These are phyloP conservation scores for Microctonus brassicae DNA, from an alignment of 2,888 invertebrate genomes.

Conservation along the genomic window DNA sequence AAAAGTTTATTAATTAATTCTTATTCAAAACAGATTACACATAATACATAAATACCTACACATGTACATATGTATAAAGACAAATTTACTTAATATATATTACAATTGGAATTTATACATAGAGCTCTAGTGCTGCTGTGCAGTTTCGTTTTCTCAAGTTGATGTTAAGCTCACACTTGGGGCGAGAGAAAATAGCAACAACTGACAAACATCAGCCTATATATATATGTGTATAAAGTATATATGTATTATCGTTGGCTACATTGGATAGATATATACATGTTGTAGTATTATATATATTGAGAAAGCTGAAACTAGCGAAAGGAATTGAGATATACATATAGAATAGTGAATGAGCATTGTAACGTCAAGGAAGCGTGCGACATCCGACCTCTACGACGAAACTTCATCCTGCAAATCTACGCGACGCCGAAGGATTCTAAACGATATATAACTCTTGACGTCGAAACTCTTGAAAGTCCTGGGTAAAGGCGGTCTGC, in stretches of 20 bases:
- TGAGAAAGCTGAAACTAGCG: too few relatives aligned
- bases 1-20: neutral
- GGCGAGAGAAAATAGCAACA: conserved; percentile 10
- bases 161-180: neutral
- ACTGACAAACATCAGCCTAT: neutral
- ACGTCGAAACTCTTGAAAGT: conserved; percentile 37
- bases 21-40: neutral
- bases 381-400: conserved; percentile 32
- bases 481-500: conserved; percentile 34
- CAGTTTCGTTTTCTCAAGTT: conserved; percentile 15
- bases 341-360: neutral
- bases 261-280: neutral
- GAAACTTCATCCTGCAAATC: conserved; percentile 28
- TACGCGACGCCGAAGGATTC: neutral
- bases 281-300: too few relatives aligned
- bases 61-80: neutral
- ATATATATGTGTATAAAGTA: neutral
- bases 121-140: neutral
- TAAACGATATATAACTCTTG: conserved; percentile 25
- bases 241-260: neutral
- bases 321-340: conserved; percentile 7
- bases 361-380: conserved; percentile 26
- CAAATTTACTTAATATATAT: neutral
- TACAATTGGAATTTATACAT: conserved; percentile 1
- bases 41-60: too few relatives aligned